phyloP scores from a whole-genome alignment of 2,113 vertebrate species.

The Leuciscus idus region DNA sequence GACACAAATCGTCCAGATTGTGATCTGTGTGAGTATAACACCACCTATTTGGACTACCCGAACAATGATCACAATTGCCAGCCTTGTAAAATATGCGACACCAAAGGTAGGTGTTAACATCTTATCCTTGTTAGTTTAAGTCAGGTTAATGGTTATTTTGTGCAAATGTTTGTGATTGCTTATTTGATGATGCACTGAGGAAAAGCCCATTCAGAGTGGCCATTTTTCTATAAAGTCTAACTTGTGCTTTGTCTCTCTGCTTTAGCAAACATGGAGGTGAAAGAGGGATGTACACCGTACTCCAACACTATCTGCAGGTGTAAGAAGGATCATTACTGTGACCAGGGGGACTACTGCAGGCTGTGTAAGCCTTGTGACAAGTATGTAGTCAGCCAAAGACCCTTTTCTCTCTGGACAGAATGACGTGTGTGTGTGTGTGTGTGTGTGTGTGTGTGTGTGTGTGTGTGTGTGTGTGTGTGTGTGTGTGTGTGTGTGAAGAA shows the following conservation, averaged over 20 bases:
- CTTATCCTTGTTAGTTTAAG: not conserved
- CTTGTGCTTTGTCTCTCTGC: not conserved
- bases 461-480: not conserved
- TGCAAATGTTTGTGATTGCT: not conserved
- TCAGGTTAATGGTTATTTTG: not conserved
- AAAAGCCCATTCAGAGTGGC: too few species aligned
- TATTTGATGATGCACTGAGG: too few species aligned
- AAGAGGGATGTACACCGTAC: not conserved
- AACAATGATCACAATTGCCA: not conserved
- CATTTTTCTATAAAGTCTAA: not conserved
- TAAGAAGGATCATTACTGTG: constrained; percentile 61
- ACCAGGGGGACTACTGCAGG: not conserved
- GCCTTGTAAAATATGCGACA: constrained; percentile 59
- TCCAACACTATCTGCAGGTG: constrained; percentile 65
- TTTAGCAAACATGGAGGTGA: constrained; percentile 58
- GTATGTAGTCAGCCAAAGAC: constrained; percentile 60
- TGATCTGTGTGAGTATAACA: rapidly evolving
- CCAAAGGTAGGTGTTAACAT: constrained; percentile 55
- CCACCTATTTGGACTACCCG: constrained; percentile 26
- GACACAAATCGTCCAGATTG: not conserved
- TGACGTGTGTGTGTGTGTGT: not conserved
- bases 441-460: not conserved
- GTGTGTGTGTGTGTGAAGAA: not conserved
- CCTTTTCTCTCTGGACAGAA: not conserved
- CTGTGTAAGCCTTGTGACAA: constrained; percentile 58